Evolutionary conservation across 2,888 invertebrate genomes (phyloP), one percentile per base, ranked within the genome.

Genomic region (Amphipoea oculea): DNA sequence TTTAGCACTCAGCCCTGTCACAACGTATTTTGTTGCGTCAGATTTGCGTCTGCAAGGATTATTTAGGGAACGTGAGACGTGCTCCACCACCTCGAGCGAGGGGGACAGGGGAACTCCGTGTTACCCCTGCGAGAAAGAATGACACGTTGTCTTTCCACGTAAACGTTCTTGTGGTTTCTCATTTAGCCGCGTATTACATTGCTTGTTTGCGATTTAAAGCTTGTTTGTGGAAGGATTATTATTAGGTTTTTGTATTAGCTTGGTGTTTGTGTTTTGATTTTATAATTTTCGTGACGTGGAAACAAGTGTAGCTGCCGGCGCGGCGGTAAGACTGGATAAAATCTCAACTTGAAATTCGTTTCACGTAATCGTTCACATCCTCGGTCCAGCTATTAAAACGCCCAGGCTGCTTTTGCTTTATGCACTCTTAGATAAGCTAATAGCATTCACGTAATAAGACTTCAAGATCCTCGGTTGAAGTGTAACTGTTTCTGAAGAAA

Each of bases 21-120:
- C 77, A 81, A 81, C 73, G 70, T 85, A 87, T 87, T 83, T 83
- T 57, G 82, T 81, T 51, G 80, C 80, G 86, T 88, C 85, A 85
- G 85, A 86, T 90, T 87, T 89, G 79, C 73, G 84, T 79, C 79
- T 69, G 67, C 63, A 66, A 83, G 82, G 90, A 86, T 89, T 86
- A 89, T 89, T 76, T 79, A 67, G 54, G 70, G 74, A 68, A 83
- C 87, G 86, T 80, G 82, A 78, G 82, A 85, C 87, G 81, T 45
- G 75, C 12, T 57, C 57, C 71, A 51, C 71, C 76, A 11, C 57
- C 40, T 12, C n/a, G 4, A 7, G 12, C 14, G 65, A 63, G 66
- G 60, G 72, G 54, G 42, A 23, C n/a, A 14, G 51, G 51, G 78
- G 62, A 7, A 29, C 65, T 3, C 20, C 42, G 40, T 60, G 69